A percentile compares a stretch with the other conserved stretches of the same genome.
Evolutionary conservation across 2,113 vertebrate genomes (phyloP).

Genomic region (Plestiodon gilberti): DNA sequence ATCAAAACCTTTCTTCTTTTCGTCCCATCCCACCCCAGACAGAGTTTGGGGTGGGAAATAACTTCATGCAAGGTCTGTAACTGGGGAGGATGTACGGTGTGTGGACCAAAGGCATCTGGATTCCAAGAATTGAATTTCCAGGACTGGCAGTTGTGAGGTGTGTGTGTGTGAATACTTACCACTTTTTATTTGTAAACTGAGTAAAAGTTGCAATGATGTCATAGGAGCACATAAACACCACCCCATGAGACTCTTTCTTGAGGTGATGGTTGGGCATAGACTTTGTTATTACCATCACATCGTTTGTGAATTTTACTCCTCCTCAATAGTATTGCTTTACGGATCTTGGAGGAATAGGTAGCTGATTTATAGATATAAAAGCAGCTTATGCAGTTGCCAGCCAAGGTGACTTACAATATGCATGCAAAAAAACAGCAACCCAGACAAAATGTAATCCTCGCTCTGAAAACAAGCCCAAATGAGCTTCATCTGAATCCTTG

Average conservation of each 20-base stretch:
- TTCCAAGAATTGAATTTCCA: conserved; percentile 4
- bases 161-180: background rate
- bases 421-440: too few relatives aligned
- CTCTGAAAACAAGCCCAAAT: too few relatives aligned
- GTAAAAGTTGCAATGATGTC: background rate
- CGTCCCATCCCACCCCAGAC: background rate
- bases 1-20: background rate
- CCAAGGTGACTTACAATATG: too few relatives aligned
- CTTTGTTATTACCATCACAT: conserved; percentile 27
- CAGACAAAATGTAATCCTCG: too few relatives aligned
- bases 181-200: background rate
- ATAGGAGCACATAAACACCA: fast-evolving
- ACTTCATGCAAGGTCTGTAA: background rate
- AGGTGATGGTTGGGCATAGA: conserved; percentile 4
- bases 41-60: background rate
- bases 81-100: background rate
- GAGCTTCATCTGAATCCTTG: background rate
- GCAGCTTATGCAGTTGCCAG: too few relatives aligned
- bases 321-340: conserved; percentile 23
- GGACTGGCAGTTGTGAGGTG: fast-evolving
- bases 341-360: conserved; percentile 37
- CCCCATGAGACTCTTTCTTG: background rate
- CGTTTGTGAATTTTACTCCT: conserved; percentile 48
- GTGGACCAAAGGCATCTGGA: background rate
- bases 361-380: background rate